Evolutionary conservation across 2,888 invertebrate species (phyloP).

Genomic region (Protonemura montana): DNA sequence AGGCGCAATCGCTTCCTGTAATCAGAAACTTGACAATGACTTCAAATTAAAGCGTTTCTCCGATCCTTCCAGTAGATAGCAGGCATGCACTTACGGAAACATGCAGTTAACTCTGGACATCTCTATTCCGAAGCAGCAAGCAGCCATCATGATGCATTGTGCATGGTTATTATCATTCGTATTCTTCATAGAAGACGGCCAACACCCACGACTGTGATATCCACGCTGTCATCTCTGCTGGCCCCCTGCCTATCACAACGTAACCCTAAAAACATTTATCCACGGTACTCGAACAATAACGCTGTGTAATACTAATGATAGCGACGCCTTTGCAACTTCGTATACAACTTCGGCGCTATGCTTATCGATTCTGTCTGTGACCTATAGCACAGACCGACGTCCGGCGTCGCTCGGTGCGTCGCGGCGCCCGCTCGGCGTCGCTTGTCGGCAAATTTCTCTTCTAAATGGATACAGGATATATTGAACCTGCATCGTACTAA

Average conservation of each 20-base stretch:
- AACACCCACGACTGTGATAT: background rate
- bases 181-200: background rate
- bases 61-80: background rate
- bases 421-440: background rate
- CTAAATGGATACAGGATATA: background rate
- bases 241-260: background rate
- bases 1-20: background rate
- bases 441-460: background rate
- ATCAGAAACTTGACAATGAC: background rate
- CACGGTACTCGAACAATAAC: background rate
- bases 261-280: background rate
- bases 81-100: background rate
- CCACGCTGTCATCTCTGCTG: background rate
- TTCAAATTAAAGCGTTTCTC: background rate
- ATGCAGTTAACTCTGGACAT: background rate
- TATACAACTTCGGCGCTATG: slow-evolving; percentile 10
- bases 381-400: background rate
- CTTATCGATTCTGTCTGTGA: slow-evolving; percentile 21
- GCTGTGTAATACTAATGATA: background rate
- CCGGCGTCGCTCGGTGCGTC: background rate
- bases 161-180: background rate
- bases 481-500: background rate
- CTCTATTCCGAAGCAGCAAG: background rate
- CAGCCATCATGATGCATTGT: background rate
- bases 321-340: background rate